A percentile compares a stretch with the other conserved stretches of the same genome.
Evolutionary conservation across 2,888 invertebrate genomes (phyloP).

Genomic region (Cosmorhoe ocellata): DNA sequence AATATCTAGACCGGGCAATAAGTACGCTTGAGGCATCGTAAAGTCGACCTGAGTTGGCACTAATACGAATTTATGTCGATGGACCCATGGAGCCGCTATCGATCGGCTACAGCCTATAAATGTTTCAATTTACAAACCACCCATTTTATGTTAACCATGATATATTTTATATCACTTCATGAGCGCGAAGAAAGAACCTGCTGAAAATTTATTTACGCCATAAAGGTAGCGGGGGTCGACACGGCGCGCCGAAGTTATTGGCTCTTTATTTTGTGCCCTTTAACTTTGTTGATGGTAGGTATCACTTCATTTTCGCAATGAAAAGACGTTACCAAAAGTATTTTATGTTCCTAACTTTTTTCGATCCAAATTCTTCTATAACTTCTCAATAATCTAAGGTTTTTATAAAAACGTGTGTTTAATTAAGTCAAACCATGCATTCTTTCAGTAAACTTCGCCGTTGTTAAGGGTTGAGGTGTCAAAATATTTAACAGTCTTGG

Average conservation of each 20-base stretch:
- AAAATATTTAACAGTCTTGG: too few species aligned
- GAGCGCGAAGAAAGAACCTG: slow-evolving; percentile 33
- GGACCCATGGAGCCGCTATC: slow-evolving; percentile 66
- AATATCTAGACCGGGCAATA: slow-evolving; percentile 69
- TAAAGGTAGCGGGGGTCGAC: slow-evolving; percentile 26
- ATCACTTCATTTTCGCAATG: slow-evolving; percentile 17
- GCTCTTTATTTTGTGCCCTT: slow-evolving; percentile 24
- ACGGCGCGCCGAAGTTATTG: slow-evolving; percentile 23
- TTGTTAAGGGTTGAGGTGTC: too few species aligned
- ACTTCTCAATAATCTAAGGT: too few species aligned
- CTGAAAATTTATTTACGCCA: slow-evolving; percentile 29
- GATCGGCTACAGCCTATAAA: slow-evolving; percentile 70
- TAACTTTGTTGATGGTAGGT: slow-evolving; percentile 20
- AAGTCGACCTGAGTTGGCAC: slow-evolving; percentile 80
- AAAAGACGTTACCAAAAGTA: slow-evolving; percentile 1
- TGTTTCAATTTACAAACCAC: slow-evolving; percentile 72
- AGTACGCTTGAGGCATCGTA: slow-evolving; percentile 73
- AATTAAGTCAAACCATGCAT: too few species aligned
- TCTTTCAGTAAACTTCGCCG: too few species aligned
- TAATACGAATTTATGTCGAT: slow-evolving; percentile 80
- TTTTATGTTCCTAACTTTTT: neutral
- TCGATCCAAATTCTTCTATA: neutral
- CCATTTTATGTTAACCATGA: slow-evolving; percentile 52
- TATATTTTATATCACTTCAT: slow-evolving; percentile 40
- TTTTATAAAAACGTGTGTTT: too few species aligned